Conservation (phyloP, 2,888 invertebrate genomes). For the Odontocolon sp. region DNA sequence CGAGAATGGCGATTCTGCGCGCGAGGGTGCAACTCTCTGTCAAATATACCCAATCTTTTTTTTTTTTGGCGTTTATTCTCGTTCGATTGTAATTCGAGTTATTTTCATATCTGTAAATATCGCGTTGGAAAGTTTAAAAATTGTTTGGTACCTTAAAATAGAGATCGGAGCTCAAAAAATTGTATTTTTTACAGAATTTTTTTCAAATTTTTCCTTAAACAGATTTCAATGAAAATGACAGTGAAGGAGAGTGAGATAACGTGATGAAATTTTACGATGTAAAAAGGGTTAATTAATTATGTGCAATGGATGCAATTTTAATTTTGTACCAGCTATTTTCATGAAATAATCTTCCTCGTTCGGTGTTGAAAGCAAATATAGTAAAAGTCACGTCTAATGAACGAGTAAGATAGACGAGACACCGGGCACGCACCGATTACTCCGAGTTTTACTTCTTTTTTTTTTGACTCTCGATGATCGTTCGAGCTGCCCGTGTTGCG, state of each 20-base stretch:
- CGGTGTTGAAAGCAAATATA: neutral
- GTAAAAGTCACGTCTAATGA: neutral
- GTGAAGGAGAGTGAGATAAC: too few species aligned
- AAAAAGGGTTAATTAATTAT: too few species aligned
- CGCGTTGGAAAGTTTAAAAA: too few species aligned
- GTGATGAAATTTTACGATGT: too few species aligned
- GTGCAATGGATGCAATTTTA: too few species aligned
- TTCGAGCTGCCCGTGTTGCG: slow-evolving; percentile 12
- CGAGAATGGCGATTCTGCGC: slow-evolving; percentile 51
- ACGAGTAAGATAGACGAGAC: neutral
- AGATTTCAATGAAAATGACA: too few species aligned
- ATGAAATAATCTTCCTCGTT: neutral
- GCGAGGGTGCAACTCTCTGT: slow-evolving; percentile 10
- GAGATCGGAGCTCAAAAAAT: too few species aligned
- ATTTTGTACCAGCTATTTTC: too few species aligned
- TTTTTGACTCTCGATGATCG: neutral
- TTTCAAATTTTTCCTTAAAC: too few species aligned
- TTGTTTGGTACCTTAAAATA: too few species aligned
- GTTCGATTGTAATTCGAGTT: neutral
- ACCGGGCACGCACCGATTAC: neutral
- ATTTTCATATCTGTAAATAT: neutral
- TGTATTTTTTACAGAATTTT: too few species aligned
- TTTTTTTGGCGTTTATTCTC: neutral
- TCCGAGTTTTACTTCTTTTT: neutral
- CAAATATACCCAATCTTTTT: neutral